These are phyloP conservation scores for Diachasma alloeum DNA, from an alignment of 1,140 invertebrate genomes.

Conservation along the genomic window DNA sequence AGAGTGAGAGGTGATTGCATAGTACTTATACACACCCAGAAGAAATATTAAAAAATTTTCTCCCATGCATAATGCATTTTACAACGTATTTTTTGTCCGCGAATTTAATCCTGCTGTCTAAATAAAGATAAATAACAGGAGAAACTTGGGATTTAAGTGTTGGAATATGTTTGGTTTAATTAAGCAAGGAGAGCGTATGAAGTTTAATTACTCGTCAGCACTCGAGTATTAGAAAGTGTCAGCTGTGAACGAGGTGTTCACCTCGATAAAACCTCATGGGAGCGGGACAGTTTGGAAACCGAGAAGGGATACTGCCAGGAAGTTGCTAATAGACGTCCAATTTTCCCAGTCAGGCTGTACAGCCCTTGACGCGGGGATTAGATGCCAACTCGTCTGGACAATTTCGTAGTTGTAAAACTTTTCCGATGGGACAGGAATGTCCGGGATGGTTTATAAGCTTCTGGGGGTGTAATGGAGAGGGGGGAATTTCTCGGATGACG, in stretches of 20 bases:
- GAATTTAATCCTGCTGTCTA: no score
- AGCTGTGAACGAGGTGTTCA: not conserved
- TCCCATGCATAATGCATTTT: not conserved
- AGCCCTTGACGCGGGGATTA: constrained; percentile 23
- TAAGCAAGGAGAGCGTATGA: not conserved
- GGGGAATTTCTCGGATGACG: not conserved
- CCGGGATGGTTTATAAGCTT: not conserved
- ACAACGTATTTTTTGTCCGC: not conserved
- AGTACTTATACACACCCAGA: not conserved
- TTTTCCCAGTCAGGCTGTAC: constrained; percentile 20
- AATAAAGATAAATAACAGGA: no score
- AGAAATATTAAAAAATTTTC: not conserved
- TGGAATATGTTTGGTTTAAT: not conserved
- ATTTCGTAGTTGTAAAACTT: not conserved
- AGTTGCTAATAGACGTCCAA: constrained; percentile 43
- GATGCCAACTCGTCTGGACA: not conserved
- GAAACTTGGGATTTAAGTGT: not conserved
- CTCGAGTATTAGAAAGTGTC: not conserved
- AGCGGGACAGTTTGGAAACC: not conserved
- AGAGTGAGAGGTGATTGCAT: constrained; percentile 16
- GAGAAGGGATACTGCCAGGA: constrained; percentile 10
- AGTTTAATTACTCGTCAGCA: not conserved
- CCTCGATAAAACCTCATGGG: not conserved
- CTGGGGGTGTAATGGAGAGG: not conserved
- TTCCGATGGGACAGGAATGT: not conserved